Evolutionary conservation across 2,888 invertebrate genomes (phyloP).

Genomic region (Netelia melanura): DNA sequence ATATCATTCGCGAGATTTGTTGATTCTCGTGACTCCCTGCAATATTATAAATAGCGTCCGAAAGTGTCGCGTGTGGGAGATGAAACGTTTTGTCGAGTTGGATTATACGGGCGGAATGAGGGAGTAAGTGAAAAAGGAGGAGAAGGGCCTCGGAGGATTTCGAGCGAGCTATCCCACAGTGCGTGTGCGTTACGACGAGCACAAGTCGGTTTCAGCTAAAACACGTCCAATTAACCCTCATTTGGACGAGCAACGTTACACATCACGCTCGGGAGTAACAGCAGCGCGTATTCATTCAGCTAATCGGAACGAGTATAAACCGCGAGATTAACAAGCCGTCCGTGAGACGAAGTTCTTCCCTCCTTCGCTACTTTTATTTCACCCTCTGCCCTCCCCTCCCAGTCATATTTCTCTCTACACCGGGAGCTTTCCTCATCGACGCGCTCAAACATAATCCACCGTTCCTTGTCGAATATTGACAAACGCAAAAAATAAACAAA

Average conservation of each 20-base stretch:
- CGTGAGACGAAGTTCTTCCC: conserved; percentile 13
- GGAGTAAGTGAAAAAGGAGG: too few relatives aligned
- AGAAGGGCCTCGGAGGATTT: neutral
- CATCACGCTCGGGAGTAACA: conserved; percentile 70
- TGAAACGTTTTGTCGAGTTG: conserved; percentile 14
- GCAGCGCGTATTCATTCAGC: conserved; percentile 79
- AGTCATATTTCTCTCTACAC: neutral
- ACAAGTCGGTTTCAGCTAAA: conserved; percentile 77
- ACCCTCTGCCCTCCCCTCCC: conserved; percentile 7
- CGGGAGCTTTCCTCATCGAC: too few relatives aligned
- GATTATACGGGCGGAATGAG: neutral
- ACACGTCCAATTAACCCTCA: conserved; percentile 81
- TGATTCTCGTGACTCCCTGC: neutral
- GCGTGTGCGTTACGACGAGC: conserved; percentile 23
- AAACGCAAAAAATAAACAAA: too few relatives aligned
- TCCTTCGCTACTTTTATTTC: conserved; percentile 18
- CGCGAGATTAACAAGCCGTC: conserved; percentile 27
- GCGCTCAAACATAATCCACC: too few relatives aligned
- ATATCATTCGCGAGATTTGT: conserved; percentile 4
- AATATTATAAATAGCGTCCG: conserved; percentile 25
- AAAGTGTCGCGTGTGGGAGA: conserved; percentile 62
- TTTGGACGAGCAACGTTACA: conserved; percentile 78
- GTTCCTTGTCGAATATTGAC: too few relatives aligned
- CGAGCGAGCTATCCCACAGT: neutral
- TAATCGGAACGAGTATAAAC: conserved; percentile 72